Evolutionary conservation across 1,140 invertebrate species (phyloP).

Genomic region (Dendroctonus valens): DNA sequence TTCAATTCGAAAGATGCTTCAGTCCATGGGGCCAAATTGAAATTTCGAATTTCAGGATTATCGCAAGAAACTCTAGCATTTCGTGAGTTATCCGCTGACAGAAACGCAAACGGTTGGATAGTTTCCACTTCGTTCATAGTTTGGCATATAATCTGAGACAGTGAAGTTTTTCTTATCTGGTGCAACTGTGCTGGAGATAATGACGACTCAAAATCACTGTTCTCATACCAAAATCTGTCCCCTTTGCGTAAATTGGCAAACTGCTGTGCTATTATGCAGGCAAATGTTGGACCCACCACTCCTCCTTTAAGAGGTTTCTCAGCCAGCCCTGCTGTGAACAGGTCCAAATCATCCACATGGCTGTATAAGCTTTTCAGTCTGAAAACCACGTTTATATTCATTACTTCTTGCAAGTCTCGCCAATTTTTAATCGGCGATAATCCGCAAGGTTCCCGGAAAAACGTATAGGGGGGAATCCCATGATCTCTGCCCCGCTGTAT

Average conservation of each 20-base stretch:
- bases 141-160: conserved; percentile 84
- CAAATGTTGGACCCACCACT: conserved; percentile 91
- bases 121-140: conserved; percentile 73
- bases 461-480: conserved; percentile 81
- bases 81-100: conserved; percentile 61
- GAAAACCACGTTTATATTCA: conserved; percentile 63
- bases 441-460: conserved; percentile 80
- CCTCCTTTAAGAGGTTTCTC: conserved; percentile 79
- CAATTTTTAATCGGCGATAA: conserved; percentile 69
- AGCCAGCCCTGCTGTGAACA: conserved; percentile 86
- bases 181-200: conserved; percentile 83
- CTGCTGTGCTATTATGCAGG: conserved; percentile 93
- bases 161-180: conserved; percentile 75
- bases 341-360: conserved; percentile 82
- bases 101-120: conserved; percentile 74
- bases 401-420: conserved; percentile 71
- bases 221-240: conserved; percentile 93
- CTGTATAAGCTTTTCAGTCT: conserved; percentile 67
- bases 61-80: conserved; percentile 68
- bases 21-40: conserved; percentile 64
- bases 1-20: conserved; percentile 49
- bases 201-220: conserved; percentile 67
- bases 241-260: conserved; percentile 84
- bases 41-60: conserved; percentile 66
- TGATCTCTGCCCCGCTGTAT: conserved; percentile 89